phyloP scores from a whole-genome alignment of 2,113 vertebrate genomes.

The Triplophysa siluroides region DNA sequence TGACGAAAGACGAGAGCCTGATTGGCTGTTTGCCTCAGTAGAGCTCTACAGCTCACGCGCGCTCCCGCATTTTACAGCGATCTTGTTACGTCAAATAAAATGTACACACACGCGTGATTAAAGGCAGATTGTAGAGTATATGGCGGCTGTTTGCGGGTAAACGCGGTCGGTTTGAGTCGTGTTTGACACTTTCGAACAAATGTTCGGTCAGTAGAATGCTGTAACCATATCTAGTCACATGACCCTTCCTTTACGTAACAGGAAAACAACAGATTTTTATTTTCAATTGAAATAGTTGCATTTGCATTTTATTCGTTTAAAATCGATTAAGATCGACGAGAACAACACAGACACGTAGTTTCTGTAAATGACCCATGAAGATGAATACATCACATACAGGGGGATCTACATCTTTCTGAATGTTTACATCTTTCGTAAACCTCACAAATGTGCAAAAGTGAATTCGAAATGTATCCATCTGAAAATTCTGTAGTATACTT shows the following conservation, averaged over 20 bases:
- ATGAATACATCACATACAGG: no score
- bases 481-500: no score
- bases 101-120: no score
- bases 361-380: no score
- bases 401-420: no score
- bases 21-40: conserved; percentile 60
- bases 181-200: neutral
- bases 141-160: neutral
- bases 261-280: neutral
- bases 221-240: neutral
- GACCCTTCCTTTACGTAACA: neutral
- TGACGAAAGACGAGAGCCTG: conserved; percentile 2
- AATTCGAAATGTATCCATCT: no score
- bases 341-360: no score
- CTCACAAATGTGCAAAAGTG: no score
- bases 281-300: neutral
- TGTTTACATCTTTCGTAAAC: no score
- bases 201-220: neutral
- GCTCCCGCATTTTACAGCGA: neutral
- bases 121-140: neutral
- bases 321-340: neutral
- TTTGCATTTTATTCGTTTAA: neutral
- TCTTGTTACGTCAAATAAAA: neutral
- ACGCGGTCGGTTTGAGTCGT: neutral
- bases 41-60: conserved; percentile 56